phyloP scores from a whole-genome alignment of 2,797 vertebrate genomes.

The Coranthus polyacanthus region DNA sequence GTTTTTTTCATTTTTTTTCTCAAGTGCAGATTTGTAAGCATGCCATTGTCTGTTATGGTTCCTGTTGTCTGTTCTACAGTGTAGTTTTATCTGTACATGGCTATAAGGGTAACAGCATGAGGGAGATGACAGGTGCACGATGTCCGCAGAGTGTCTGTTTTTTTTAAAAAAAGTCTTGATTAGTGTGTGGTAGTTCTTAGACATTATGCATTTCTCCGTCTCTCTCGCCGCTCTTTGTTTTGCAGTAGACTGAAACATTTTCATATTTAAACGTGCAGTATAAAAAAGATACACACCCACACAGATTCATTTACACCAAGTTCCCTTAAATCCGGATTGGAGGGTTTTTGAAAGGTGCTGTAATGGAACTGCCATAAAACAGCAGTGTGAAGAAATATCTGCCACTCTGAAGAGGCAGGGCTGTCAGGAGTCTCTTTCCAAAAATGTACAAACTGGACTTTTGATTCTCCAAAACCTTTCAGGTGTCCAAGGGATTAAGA shows the following conservation, averaged over 20 bases:
- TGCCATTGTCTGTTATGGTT: constrained; percentile 84
- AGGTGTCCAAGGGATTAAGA: constrained; percentile 27
- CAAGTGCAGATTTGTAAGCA: constrained; percentile 87
- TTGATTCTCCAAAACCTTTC: constrained; percentile 38
- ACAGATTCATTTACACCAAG: constrained; percentile 75
- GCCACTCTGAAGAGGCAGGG: constrained; percentile 57
- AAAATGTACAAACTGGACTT: constrained; percentile 35
- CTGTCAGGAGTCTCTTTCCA: constrained; percentile 69
- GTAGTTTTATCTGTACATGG: constrained; percentile 82
- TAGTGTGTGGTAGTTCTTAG: constrained; percentile 54
- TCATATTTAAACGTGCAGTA: constrained; percentile 86
- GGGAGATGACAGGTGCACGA: constrained; percentile 59
- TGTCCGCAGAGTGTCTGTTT: constrained; percentile 59
- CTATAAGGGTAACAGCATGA: constrained; percentile 74
- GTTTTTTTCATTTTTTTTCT: constrained; percentile 65
- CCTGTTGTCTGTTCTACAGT: constrained; percentile 82
- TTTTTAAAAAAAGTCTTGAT: constrained; percentile 66
- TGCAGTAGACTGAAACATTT: constrained; percentile 78
- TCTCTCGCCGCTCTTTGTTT: constrained; percentile 68
- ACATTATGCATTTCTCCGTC: constrained; percentile 48
- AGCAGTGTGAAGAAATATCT: constrained; percentile 79
- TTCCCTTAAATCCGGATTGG: constrained; percentile 64
- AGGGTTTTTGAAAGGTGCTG: constrained; percentile 75
- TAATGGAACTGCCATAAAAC: constrained; percentile 83
- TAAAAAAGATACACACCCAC: constrained; percentile 77